Evolutionary conservation across 2,113 vertebrate species (phyloP).

Genomic region (Speoplatyrhinus poulsoni): DNA sequence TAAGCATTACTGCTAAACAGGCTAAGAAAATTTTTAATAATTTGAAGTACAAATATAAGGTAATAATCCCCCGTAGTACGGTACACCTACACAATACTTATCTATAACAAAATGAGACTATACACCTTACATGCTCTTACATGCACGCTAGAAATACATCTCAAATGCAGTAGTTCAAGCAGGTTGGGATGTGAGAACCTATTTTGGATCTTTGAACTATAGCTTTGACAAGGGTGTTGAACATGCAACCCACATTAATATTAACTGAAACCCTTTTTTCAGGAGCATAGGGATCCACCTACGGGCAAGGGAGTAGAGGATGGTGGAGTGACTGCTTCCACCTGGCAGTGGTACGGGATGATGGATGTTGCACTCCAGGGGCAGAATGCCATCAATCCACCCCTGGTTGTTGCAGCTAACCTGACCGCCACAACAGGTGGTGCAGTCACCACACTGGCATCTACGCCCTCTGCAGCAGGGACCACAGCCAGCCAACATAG

Average conservation of each 20-base stretch:
- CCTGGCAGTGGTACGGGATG: background rate
- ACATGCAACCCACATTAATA: background rate
- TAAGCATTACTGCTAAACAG: background rate
- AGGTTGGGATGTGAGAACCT: too few species aligned
- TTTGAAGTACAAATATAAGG: background rate
- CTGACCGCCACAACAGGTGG: background rate
- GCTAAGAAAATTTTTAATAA: constrained; percentile 6
- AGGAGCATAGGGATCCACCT: constrained; percentile 1
- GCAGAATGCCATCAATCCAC: constrained; percentile 1
- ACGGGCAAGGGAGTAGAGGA: constrained; percentile 1
- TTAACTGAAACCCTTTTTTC: background rate
- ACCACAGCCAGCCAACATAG: too few species aligned
- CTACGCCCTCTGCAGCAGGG: background rate
- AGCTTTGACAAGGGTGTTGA: too few species aligned
- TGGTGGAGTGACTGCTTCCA: background rate
- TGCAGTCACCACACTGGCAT: background rate
- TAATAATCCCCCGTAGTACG: background rate
- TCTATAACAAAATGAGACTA: too few species aligned
- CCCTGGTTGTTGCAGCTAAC: constrained; percentile 8
- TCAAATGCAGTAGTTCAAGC: too few species aligned
- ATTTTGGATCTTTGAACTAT: too few species aligned
- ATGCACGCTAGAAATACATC: too few species aligned
- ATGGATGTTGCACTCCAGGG: constrained; percentile 1
- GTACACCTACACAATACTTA: too few species aligned
- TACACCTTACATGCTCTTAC: too few species aligned